Conservation (phyloP, 2,888 invertebrate genomes). For the Ariolimax columbianus region DNA sequence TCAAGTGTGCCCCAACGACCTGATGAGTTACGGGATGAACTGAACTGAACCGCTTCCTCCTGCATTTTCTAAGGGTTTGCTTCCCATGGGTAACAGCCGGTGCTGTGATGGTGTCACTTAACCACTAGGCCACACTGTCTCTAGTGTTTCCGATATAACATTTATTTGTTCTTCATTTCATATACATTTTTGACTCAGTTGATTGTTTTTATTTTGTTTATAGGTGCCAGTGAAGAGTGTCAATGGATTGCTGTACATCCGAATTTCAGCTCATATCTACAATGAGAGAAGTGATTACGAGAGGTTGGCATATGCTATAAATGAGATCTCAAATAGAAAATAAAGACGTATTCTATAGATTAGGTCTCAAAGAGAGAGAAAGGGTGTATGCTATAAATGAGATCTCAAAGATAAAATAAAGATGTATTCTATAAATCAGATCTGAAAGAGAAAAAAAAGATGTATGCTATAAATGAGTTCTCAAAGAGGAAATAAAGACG, state of each 20-base stretch:
- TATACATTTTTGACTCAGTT: not conserved
- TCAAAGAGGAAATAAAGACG: conserved; percentile 11
- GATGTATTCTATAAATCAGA: no score
- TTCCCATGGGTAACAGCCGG: no score
- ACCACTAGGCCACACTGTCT: no score
- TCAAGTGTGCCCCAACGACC: no score
- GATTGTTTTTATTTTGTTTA: conserved; percentile 35
- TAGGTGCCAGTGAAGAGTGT: conserved; percentile 76
- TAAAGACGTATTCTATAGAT: no score
- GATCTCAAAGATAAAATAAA: conserved; percentile 17
- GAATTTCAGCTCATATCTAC: conserved; percentile 75
- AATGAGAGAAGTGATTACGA: conserved; percentile 54
- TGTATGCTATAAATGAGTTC: conserved; percentile 23
- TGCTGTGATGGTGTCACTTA: no score
- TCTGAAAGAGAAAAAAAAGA: no score
- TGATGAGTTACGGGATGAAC: no score
- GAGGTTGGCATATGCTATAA: conserved; percentile 40
- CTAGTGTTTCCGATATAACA: not conserved
- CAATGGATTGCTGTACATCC: conserved; percentile 70
- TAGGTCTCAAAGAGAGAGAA: no score
- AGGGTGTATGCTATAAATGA: conserved; percentile 24
- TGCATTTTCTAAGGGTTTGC: no score
- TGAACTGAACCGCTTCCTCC: no score
- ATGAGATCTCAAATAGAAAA: conserved; percentile 12
- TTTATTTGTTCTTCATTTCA: not conserved